phyloP scores from a whole-genome alignment of 2,797 vertebrate species.

The Enteromius mattozi region DNA sequence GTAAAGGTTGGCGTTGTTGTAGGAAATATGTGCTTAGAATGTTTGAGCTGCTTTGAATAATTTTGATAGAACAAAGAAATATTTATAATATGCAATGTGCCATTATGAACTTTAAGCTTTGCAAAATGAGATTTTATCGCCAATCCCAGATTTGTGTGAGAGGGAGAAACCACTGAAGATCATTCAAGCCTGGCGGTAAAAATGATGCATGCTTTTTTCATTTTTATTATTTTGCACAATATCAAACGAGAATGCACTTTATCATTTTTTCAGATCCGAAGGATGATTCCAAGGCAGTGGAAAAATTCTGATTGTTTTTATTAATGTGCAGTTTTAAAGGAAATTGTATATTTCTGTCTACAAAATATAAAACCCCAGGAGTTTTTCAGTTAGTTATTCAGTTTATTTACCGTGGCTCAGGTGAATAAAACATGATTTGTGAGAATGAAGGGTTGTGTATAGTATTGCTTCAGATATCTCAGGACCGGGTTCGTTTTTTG shows the following conservation, averaged over 20 bases:
- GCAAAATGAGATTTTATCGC: neutral
- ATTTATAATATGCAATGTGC: conserved; percentile 38
- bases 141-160: neutral
- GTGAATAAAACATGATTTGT: conserved; percentile 19
- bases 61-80: neutral
- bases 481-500: conserved; percentile 28
- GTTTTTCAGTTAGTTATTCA: conserved; percentile 21
- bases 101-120: conserved; percentile 15
- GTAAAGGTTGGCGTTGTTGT: neutral
- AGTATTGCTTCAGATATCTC: conserved; percentile 10
- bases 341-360: conserved; percentile 14
- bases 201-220: conserved; percentile 48
- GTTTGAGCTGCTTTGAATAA: conserved; percentile 6
- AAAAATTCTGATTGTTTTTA: neutral
- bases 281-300: conserved; percentile 32
- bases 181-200: conserved; percentile 22
- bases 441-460: neutral
- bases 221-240: conserved; percentile 50
- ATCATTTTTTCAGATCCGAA: conserved; percentile 65
- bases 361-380: neutral
- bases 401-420: conserved; percentile 54
- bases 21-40: neutral
- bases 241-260: conserved; percentile 75
- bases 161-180: neutral
- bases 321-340: conserved; percentile 8